phyloP scores from a whole-genome alignment of 2,888 invertebrate species.

The Xestia c-nigrum region DNA sequence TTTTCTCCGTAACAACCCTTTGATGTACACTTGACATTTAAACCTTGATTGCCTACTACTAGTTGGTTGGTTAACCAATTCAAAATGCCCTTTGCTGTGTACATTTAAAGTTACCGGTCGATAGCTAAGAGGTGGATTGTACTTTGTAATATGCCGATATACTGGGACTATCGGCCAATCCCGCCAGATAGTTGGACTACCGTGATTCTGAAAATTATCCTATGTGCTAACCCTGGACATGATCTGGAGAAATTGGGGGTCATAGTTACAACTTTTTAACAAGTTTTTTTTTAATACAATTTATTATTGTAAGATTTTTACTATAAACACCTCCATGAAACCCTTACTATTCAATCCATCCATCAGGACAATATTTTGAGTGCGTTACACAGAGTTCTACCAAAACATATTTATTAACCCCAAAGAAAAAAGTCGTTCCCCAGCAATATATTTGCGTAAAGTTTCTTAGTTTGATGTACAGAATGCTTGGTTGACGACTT shows the following conservation, averaged over 20 bases:
- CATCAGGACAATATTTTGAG: too few relatives aligned
- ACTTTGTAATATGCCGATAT: background rate
- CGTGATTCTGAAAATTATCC: background rate
- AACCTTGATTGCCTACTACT: conserved; percentile 24
- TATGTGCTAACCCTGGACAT: background rate
- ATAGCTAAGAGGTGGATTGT: background rate
- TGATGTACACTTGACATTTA: conserved; percentile 33
- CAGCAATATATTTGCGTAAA: too few relatives aligned
- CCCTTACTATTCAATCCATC: too few relatives aligned
- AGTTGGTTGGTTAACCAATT: conserved; percentile 30
- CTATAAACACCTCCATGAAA: too few relatives aligned
- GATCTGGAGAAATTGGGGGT: background rate
- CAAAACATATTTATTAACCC: too few relatives aligned
- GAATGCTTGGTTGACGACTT: too few relatives aligned
- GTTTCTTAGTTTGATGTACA: too few relatives aligned
- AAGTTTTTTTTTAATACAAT: too few relatives aligned
- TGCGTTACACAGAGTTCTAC: too few relatives aligned
- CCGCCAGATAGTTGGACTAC: background rate
- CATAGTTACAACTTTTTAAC: too few relatives aligned
- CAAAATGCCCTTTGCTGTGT: conserved; percentile 18
- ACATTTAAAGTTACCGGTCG: conserved; percentile 3
- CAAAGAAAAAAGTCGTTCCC: too few relatives aligned
- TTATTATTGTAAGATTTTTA: too few relatives aligned
- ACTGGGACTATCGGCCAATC: background rate
- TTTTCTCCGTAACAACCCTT: background rate